phyloP scores from a whole-genome alignment of 2,113 vertebrate genomes.

The Megatriorchis doriae region DNA sequence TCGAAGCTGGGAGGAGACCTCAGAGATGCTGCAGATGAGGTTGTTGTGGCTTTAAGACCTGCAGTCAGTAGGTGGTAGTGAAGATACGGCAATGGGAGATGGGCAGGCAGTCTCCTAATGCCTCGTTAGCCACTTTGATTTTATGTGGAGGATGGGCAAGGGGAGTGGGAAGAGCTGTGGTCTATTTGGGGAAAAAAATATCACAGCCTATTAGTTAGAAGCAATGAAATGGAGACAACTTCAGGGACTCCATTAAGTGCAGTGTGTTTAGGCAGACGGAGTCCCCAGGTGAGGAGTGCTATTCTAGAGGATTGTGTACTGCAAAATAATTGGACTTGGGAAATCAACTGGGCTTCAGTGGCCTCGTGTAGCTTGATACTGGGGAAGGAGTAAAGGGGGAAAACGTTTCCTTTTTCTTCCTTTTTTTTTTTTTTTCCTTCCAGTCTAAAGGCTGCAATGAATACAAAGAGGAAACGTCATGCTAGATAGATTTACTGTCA shows the following conservation, averaged over 20 bases:
- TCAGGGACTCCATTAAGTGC: conserved; percentile 92
- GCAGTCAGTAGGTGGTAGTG: conserved; percentile 54
- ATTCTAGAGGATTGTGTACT: conserved; percentile 83
- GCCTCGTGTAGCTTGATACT: conserved; percentile 75
- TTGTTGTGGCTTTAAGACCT: conserved; percentile 39
- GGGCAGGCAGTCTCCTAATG: not conserved
- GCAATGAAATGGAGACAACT: conserved; percentile 92
- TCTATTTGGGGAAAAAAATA: conserved; percentile 82
- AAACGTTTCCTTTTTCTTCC: conserved; percentile 1
- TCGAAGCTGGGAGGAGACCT: not conserved
- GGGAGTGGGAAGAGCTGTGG: conserved; percentile 75
- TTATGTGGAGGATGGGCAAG: conserved; percentile 35
- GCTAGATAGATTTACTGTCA: conserved; percentile 58
- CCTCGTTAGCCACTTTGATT: conserved; percentile 75
- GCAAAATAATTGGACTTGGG: conserved; percentile 95
- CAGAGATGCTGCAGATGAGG: not conserved
- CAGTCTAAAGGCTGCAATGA: conserved; percentile 70
- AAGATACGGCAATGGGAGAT: conserved; percentile 23
- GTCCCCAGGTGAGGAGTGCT: conserved; percentile 82
- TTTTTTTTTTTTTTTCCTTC: conserved; percentile 19
- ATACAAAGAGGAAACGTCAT: conserved; percentile 43
- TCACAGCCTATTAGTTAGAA: conserved; percentile 93
- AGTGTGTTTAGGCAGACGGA: conserved; percentile 84
- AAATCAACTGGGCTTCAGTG: conserved; percentile 90
- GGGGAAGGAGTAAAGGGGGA: not conserved